Base-by-base conservation (phyloP, 1,140 invertebrate species). In the Meloidogyne floridensis region DNA sequence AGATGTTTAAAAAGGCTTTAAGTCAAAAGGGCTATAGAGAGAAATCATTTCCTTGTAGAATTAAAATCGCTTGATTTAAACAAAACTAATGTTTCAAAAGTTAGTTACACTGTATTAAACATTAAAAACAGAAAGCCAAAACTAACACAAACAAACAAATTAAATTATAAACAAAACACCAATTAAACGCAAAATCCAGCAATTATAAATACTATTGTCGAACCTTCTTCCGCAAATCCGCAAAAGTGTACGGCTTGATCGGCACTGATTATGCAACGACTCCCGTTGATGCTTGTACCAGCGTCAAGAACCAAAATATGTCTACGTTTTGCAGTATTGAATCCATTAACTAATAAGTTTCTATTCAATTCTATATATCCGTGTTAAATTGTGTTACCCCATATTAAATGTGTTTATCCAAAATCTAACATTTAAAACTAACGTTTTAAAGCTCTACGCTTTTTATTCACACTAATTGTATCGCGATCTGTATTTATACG, bases 211-310 rank as follows among this genome's bases (percentile, higher is more conserved):
- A 18, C 51, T 18, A 11, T 15, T 11, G 53, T 32, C 83, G 69
- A 80, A 88, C 87, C 87, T 89, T 87, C 89, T 83, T 89, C 89
- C 72, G 83, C 85, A 78, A 89, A 85, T 77, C 88, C 88, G 81
- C 88, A 89, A 76, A 86, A 89, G 78, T 89, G 88, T 11, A 84
- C 84, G 15, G 88, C 89, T 77, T 88, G 89, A 78, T 89, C 88
- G 72, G 88, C 88, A 59, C 88, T 90, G 56, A 89, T 82, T 43
- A 89, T 81, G 71, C 88, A 89, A 71, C 85, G 74, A 56, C 87
- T 88, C 7, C 81, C 87, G 42, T 80, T 83, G 15, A 32, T 81
- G 15, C 54, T 47, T 15, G 65, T 79, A 32, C 65, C 72, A 47
- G 77, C 77, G n/a, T 79, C 77, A 69, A 79, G 77, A 43, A 79